Percentiles rank a stretch among this genome's conserved stretches.
Conservation (phyloP, 2,797 vertebrate species). For the Paedocypris micromegethes region DNA sequence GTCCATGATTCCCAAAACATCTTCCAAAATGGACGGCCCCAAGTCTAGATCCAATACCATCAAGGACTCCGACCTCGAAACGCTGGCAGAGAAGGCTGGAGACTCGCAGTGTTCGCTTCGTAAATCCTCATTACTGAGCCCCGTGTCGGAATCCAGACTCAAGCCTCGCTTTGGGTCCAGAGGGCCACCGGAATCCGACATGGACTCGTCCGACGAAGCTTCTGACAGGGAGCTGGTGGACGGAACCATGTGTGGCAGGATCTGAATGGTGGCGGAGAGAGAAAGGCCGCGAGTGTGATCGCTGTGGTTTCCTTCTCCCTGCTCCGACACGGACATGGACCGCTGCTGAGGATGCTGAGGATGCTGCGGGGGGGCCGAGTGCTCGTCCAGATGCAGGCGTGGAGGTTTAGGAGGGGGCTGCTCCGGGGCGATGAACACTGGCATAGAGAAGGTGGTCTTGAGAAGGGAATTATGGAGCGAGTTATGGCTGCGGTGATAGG, state of each 20-base stretch:
- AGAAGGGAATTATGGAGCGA: slow-evolving; percentile 60
- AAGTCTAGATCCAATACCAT: slow-evolving; percentile 70
- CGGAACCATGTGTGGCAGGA: slow-evolving; percentile 58
- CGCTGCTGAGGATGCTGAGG: slow-evolving; percentile 45
- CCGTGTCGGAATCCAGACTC: slow-evolving; percentile 70
- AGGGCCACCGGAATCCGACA: slow-evolving; percentile 59
- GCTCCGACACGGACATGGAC: slow-evolving; percentile 58
- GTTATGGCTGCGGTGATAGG: slow-evolving; percentile 59
- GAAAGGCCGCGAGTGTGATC: slow-evolving; percentile 61
- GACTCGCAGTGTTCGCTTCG: slow-evolving; percentile 66
- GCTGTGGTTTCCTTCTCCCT: slow-evolving; percentile 44
- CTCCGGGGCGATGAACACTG: slow-evolving; percentile 67
- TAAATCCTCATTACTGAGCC: slow-evolving; percentile 72
- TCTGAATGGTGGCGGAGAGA: slow-evolving; percentile 56
- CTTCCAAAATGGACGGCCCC: slow-evolving; percentile 79
- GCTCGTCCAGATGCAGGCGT: slow-evolving; percentile 73
- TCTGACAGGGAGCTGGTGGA: slow-evolving; percentile 70
- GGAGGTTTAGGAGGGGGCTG: slow-evolving; percentile 77
- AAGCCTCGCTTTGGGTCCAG: slow-evolving; percentile 62
- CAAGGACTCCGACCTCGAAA: slow-evolving; percentile 67
- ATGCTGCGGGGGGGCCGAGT: slow-evolving; percentile 38
- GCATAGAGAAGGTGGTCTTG: slow-evolving; percentile 74
- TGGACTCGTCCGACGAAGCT: slow-evolving; percentile 73
- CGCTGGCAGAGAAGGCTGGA: slow-evolving; percentile 47
- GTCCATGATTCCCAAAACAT: slow-evolving; percentile 79